These are phyloP conservation scores for Petrolisthes cinctipes DNA, from an alignment of 2,888 invertebrate species.

Conservation along the genomic window DNA sequence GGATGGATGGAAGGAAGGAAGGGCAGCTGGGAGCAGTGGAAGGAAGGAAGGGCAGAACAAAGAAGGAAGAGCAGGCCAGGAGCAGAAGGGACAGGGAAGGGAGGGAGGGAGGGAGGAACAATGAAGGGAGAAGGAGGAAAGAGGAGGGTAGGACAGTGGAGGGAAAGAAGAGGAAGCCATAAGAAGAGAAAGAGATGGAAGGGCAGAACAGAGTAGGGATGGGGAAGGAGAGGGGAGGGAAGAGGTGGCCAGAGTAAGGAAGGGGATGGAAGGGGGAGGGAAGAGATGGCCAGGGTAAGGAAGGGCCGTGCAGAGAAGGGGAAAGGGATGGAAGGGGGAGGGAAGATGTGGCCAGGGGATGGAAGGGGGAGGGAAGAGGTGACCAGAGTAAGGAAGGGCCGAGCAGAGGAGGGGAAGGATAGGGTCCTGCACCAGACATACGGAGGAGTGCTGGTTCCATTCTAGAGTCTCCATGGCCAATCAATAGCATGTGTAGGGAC, in stretches of 20 bases:
- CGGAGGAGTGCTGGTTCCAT: conserved; percentile 4
- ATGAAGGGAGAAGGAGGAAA: neutral
- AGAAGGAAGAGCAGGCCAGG: neutral
- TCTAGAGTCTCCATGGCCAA: conserved; percentile 23
- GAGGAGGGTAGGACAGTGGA: neutral
- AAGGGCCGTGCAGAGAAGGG: neutral
- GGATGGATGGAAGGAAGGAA: neutral
- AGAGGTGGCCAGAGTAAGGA: neutral
- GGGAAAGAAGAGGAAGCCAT: neutral
- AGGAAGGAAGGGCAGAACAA: neutral
- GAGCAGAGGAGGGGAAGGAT: neutral
- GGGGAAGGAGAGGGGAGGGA: neutral
- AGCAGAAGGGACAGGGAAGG: neutral
- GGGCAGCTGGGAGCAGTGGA: neutral
- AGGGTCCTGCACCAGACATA: conserved; percentile 10
- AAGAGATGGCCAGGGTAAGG: neutral
- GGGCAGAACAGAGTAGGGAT: neutral
- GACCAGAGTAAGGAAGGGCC: neutral
- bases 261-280: neutral
- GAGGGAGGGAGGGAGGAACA: neutral
- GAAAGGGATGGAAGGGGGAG: neutral
- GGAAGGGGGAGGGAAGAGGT: neutral
- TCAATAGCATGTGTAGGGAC: conserved; percentile 34
- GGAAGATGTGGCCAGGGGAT: neutral
- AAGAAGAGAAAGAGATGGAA: neutral